Percentiles rank a stretch among this genome's conserved stretches.
phyloP scores from a whole-genome alignment of 2,888 invertebrate species.

The Elmis aenea region DNA sequence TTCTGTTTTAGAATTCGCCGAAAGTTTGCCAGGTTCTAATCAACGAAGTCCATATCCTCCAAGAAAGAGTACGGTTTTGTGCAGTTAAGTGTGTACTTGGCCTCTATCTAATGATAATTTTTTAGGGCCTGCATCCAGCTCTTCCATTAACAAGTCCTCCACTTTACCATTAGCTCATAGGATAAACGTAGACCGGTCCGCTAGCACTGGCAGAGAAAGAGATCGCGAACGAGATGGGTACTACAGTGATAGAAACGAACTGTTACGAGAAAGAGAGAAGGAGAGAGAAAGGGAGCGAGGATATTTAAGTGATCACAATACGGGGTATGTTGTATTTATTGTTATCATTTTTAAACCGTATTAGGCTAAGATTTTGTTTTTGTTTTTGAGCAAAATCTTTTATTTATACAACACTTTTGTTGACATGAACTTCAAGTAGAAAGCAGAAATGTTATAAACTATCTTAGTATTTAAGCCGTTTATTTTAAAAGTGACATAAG shows the following conservation, averaged over 20 bases:
- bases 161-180: slow-evolving; percentile 74
- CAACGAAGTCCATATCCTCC: slow-evolving; percentile 82
- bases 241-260: slow-evolving; percentile 84
- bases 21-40: slow-evolving; percentile 77
- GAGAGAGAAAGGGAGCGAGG: slow-evolving; percentile 60
- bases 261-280: slow-evolving; percentile 71
- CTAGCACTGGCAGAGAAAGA: slow-evolving; percentile 54
- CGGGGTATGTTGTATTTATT: slow-evolving; percentile 54
- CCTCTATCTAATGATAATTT: slow-evolving; percentile 12
- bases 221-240: slow-evolving; percentile 76
- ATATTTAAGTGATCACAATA: slow-evolving; percentile 76
- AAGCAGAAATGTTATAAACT: too few species aligned
- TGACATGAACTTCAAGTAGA: too few species aligned
- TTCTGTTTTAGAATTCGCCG: slow-evolving; percentile 80
- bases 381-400: not conserved
- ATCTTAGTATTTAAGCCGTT: too few species aligned
- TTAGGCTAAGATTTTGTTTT: not conserved
- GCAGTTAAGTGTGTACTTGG: slow-evolving; percentile 42
- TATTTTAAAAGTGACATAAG: too few species aligned
- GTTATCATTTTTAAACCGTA: not conserved
- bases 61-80: slow-evolving; percentile 83
- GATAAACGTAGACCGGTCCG: slow-evolving; percentile 50
- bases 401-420: too few species aligned
- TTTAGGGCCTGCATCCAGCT: slow-evolving; percentile 57
- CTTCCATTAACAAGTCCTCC: slow-evolving; percentile 73